Evolutionary conservation across 2,797 vertebrate species (phyloP).

Genomic region (Enteromius thamalakanensis): DNA sequence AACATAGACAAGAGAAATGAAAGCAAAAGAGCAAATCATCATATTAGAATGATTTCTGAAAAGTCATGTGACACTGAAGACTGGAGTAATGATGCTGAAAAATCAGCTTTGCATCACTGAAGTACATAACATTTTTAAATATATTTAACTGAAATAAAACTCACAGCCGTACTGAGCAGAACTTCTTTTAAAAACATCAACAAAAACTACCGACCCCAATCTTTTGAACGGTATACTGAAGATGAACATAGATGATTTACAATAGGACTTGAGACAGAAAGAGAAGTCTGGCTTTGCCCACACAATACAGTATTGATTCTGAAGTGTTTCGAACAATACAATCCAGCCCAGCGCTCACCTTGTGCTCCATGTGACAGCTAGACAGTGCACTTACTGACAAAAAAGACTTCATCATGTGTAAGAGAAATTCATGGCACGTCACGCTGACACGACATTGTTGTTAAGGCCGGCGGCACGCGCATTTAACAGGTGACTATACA

Average conservation of each 20-base stretch:
- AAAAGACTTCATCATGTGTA: neutral
- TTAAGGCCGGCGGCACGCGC: neutral
- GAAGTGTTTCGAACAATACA: conserved; percentile 5
- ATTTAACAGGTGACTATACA: neutral
- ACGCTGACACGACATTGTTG: neutral
- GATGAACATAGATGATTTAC: conserved; percentile 9
- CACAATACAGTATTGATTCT: conserved; percentile 15
- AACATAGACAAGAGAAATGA: neutral
- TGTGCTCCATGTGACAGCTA: conserved; percentile 2
- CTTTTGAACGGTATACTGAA: neutral
- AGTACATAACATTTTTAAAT: neutral
- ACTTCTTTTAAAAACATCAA: neutral
- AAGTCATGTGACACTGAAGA: neutral
- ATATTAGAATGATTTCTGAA: neutral
- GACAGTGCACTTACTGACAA: neutral
- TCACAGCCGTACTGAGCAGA: neutral
- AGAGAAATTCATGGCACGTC: neutral
- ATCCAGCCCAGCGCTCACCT: conserved; percentile 9
- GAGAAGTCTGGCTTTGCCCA: neutral
- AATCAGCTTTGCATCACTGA: neutral
- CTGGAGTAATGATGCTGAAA: neutral
- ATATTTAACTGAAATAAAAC: neutral
- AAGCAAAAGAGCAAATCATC: neutral
- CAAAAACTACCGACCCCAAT: neutral
- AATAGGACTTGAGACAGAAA: neutral